Evolutionary conservation across 1,140 invertebrate genomes (phyloP), one percentile per base, ranked within the genome.

Genomic region (Hycleus cichorii): DNA sequence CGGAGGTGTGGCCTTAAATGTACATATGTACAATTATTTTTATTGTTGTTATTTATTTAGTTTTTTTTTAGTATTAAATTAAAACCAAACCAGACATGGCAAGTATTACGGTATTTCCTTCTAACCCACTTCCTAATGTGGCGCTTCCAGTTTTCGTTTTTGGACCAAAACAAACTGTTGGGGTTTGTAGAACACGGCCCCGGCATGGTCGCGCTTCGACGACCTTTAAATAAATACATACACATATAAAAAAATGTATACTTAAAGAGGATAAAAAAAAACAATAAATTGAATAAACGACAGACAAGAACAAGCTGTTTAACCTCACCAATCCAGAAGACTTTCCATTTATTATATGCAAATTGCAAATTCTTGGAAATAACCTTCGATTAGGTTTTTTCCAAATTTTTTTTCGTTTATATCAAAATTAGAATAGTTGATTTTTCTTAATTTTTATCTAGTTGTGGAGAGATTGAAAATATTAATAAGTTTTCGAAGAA

Each of bases 71-170:
- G 4, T 4, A 32, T 32, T 32, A 32, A 32, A 32, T 32, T 18
- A 32, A 32, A 32, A 32, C 32, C 4, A 32, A 32, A 32, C 32
- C 32, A 32, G 9, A 48, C 8, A 42, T 39, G 55, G 38, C 39
- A 39, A 58, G 52, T 51, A 47, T 61, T 61, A 61, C 62, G 62
- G 59, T 57, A 58, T 62, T 62, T 62, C 58, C 62, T 61, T 59
- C 38, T 64, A 55, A 64, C 62, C 54, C 47, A 64, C 50, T 64
- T 61, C 59, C 62, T 49, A 59, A 56, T 54, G 50, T 45, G 49
- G 51, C 58, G 38, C 47, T 54, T 59, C 50, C 58, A 48, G 58
- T 54, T 54, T 53, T 44, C 32, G 55, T 54, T 56, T 38, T 39
- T 32, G 32, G 32, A 54, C 58, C 58, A 54, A 59, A 59, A 55